Conservation (phyloP, 2,113 vertebrate genomes). For the Chlamydotis undulata region DNA sequence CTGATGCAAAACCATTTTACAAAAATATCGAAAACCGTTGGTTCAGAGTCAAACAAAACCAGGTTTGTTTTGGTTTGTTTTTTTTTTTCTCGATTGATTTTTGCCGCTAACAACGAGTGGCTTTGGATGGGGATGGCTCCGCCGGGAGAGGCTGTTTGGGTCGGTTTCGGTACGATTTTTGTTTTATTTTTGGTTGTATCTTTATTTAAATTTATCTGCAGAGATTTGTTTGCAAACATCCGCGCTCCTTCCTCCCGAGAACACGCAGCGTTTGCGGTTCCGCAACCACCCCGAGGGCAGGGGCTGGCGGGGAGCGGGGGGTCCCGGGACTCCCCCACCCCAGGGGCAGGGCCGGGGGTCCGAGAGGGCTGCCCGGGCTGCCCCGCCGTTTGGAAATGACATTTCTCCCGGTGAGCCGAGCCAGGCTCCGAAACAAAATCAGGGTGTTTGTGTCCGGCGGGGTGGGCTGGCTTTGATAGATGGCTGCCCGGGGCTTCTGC, state of each 20-base stretch:
- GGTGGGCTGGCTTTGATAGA: neutral
- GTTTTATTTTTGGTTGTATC: too few species aligned
- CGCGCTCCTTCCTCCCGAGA: neutral
- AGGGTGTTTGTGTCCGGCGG: neutral
- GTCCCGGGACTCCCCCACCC: neutral
- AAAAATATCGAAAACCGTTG: neutral
- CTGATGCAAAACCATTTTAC: neutral
- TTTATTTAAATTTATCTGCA: neutral
- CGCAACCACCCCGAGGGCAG: accelerated
- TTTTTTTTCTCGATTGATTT: neutral
- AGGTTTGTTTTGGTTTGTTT: too few species aligned
- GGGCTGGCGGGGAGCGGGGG: neutral
- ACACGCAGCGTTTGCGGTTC: neutral
- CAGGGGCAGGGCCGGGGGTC: neutral
- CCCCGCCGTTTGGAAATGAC: neutral
- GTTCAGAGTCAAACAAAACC: neutral
- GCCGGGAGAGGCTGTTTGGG: neutral
- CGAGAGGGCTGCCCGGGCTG: neutral
- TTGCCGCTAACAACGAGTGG: neutral
- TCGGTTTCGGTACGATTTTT: neutral
- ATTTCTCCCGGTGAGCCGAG: neutral
- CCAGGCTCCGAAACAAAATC: slow-evolving; percentile 22
- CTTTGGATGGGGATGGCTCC: neutral
- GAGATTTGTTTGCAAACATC: neutral
- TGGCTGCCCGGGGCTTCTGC: neutral